Evolutionary conservation across 2,888 invertebrate genomes (phyloP).

Genomic region (Microplitis deprimator): DNA sequence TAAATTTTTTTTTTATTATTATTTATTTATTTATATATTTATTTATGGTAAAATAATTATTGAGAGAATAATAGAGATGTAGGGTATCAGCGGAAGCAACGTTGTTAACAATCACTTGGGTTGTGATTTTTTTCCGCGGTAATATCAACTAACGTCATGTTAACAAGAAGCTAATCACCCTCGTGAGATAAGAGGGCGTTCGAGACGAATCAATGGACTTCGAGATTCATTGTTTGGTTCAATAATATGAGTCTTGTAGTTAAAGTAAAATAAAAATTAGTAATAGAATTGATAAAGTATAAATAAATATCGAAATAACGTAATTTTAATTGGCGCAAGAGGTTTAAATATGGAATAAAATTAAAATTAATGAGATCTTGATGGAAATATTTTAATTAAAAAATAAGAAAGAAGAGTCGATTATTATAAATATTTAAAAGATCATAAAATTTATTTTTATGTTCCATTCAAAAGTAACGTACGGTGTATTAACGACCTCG

Average conservation of each 20-base stretch:
- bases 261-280: constrained; percentile 35
- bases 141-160: constrained; percentile 29
- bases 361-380: constrained; percentile 3
- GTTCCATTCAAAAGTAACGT: neutral
- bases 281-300: constrained; percentile 1
- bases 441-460: constrained; percentile 11
- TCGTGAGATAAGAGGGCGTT: constrained; percentile 42
- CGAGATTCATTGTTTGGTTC: constrained; percentile 51
- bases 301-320: neutral
- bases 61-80: neutral
- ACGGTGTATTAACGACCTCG: constrained; percentile 41
- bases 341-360: constrained; percentile 19
- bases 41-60: neutral
- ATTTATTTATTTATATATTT: constrained; percentile 3
- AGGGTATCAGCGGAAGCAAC: neutral
- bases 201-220: constrained; percentile 58
- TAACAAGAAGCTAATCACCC: constrained; percentile 39
- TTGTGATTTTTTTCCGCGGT: neutral
- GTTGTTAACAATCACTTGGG: neutral
- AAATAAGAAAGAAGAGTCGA: constrained; percentile 4
- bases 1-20: neutral
- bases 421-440: neutral
- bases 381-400: constrained; percentile 22
- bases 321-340: constrained; percentile 18
- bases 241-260: constrained; percentile 39